Percentiles rank a stretch among this genome's conserved stretches.
Conservation (phyloP, 2,113 vertebrate genomes). For the Prinia subflava region DNA sequence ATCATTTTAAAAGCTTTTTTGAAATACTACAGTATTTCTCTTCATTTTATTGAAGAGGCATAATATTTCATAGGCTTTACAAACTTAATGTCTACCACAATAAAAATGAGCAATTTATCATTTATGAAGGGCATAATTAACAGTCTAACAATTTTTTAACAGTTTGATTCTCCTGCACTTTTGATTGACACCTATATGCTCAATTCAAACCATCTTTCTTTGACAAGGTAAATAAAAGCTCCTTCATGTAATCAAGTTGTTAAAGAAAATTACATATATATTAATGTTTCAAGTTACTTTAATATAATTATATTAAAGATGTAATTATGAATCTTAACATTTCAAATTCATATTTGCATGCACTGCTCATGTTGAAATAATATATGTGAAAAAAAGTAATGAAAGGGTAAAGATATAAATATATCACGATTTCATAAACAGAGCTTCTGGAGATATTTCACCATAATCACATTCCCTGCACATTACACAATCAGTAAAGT, state of each 20-base stretch:
- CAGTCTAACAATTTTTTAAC: neutral
- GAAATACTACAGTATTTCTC: neutral
- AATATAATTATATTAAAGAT: neutral
- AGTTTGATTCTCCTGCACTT: neutral
- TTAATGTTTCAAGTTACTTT: neutral
- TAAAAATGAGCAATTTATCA: neutral
- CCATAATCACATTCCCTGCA: neutral
- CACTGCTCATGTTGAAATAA: neutral
- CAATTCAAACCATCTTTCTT: neutral
- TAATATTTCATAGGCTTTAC: neutral
- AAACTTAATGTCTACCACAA: neutral
- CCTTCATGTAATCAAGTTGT: neutral
- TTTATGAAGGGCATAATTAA: neutral
- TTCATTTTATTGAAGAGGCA: neutral
- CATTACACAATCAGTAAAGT: neutral
- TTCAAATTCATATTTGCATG: neutral
- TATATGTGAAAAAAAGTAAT: neutral
- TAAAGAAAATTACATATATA: neutral
- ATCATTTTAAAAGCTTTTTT: neutral
- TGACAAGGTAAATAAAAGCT: neutral
- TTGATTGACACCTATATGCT: neutral
- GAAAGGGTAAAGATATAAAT: neutral
- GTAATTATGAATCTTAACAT: neutral
- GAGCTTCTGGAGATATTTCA: neutral
- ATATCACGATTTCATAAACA: neutral